A percentile compares a stretch with the other conserved stretches of the same genome.
Conservation (phyloP, 2,888 invertebrate species). For the Ganaspis brasiliensis region DNA sequence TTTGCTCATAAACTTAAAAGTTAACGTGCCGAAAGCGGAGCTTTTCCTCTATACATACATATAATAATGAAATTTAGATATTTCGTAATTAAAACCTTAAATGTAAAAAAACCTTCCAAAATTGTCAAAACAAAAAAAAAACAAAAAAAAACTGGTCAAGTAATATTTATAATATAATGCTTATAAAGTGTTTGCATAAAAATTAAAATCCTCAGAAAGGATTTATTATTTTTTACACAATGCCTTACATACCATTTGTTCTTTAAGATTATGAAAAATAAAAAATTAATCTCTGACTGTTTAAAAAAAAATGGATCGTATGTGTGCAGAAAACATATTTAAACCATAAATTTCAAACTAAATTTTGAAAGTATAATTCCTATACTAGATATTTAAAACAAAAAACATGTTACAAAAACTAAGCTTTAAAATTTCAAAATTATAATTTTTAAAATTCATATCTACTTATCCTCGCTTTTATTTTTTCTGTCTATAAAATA, state of each 20-base stretch:
- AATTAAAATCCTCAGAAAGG: constrained; percentile 4
- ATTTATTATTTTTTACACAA: constrained; percentile 17
- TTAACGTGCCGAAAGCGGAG: constrained; percentile 23
- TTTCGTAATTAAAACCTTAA: constrained; percentile 19
- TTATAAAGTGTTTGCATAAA: constrained; percentile 12
- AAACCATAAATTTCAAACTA: constrained; percentile 33
- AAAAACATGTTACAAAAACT: neutral
- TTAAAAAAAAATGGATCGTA: constrained; percentile 30
- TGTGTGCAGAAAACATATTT: constrained; percentile 19
- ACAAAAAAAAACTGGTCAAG: too few species aligned
- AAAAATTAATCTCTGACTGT: neutral
- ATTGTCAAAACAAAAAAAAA: neutral
- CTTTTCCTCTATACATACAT: constrained; percentile 4
- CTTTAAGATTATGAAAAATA: constrained; percentile 3
- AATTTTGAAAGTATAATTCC: constrained; percentile 8
- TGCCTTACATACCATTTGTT: constrained; percentile 20
- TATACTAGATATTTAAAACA: neutral
- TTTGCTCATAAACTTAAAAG: constrained; percentile 29
- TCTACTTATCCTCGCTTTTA: neutral
- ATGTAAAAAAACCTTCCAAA: neutral
- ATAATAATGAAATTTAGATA: neutral
- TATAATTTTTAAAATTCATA: neutral
- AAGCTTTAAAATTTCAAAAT: too few species aligned
- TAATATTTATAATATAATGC: constrained; percentile 15
- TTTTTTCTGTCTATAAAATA: neutral